Base-by-base conservation (phyloP, 1,140 invertebrate genomes). In the Lepidotrigona ventralis region DNA sequence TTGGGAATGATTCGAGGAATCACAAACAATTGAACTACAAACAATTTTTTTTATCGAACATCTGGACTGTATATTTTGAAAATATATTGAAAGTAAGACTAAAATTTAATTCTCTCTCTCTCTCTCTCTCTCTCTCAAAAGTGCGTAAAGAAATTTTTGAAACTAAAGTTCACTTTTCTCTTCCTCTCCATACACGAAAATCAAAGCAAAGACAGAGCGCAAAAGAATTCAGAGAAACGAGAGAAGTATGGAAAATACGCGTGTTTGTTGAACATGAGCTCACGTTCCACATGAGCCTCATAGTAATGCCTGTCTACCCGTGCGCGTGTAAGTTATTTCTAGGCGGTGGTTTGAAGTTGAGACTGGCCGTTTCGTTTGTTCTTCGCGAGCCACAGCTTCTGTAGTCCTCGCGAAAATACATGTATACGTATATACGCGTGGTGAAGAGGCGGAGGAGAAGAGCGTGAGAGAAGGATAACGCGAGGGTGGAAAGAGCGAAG, bases 291-390 rank as follows among this genome's bases (percentile, higher is more conserved):
- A 81, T 71, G 72, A 88, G 84, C 85, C 85, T 88, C 82, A 78
- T 78, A 86, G 83, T 86, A 88, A 88, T 86, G 86, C 77, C 83
- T 81, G 88, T 90, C 86, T 84, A 89, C 89, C 86, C 84, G 66
- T 89, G 83, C 82, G 66, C 88, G 83, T 80, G 69, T 81, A 86
- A 90, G 83, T 90, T 90, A 89, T 89, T 90, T 88, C 81, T 83
- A 86, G 78, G 17, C 74, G 63, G 79, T 90, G 89, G 90, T 90
- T 90, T 88, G 88, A 89, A 85, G 75, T 89, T 90, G 84, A 46
- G 39, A 46, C 39, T 46, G 39, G 39, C 39, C 39, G 39, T 46
- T 46, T 8, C 39, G 6, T n/a, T 29, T 74, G 60, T 82, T 75
- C 53, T 19, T 68, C 33, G 73, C n/a, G 64, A 15, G 33, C 19